Evolutionary conservation across 2,113 vertebrate species (phyloP).

Genomic region (Stigmatopora argus): DNA sequence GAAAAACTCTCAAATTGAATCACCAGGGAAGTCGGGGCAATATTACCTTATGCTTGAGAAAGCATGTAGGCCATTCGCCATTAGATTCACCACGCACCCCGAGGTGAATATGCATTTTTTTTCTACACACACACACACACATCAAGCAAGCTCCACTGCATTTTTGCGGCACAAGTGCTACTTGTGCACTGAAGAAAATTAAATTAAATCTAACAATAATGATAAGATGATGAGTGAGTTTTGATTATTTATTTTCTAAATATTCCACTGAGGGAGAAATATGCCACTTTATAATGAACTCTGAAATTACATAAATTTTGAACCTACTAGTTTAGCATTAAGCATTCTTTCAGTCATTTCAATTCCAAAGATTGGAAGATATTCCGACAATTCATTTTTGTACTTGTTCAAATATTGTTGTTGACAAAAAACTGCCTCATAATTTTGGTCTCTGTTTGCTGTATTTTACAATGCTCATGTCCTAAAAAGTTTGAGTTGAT

Average conservation of each 20-base stretch:
- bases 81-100: constrained; percentile 60
- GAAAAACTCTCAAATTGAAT: constrained; percentile 48
- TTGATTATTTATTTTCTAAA: constrained; percentile 13
- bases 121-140: constrained; percentile 29
- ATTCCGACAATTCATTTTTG: background rate
- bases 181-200: constrained; percentile 8
- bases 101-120: constrained; percentile 42
- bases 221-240: background rate
- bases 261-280: background rate
- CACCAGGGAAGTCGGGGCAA: constrained; percentile 47
- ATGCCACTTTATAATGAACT: background rate
- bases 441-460: too few species aligned
- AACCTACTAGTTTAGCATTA: background rate
- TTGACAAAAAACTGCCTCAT: too few species aligned
- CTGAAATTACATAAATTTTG: background rate
- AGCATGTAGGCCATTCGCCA: constrained; percentile 74
- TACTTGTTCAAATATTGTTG: too few species aligned
- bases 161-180: constrained; percentile 50
- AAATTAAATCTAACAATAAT: constrained; percentile 12
- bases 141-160: constrained; percentile 57
- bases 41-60: constrained; percentile 62
- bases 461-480: too few species aligned
- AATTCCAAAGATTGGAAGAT: background rate
- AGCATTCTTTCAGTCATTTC: background rate
- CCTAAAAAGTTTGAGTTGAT: too few species aligned